Conservation (phyloP, 2,113 vertebrate species). For the Lagenorhynchus albirostris region DNA sequence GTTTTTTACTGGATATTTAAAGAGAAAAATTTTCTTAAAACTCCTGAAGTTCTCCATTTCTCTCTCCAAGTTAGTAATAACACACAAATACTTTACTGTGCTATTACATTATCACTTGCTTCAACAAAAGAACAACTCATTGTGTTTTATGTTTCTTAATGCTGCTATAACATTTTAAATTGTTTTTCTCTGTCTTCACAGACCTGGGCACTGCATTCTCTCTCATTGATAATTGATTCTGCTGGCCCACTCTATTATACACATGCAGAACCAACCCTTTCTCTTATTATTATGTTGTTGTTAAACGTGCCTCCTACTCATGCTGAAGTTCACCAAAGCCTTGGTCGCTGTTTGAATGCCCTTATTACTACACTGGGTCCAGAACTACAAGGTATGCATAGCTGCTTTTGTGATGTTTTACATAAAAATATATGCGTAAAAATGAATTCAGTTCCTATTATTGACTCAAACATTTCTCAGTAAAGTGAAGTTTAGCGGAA, state of each 20-base stretch:
- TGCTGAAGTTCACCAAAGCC: constrained; percentile 90
- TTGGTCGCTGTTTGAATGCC: constrained; percentile 87
- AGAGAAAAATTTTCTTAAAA: constrained; percentile 43
- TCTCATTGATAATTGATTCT: constrained; percentile 90
- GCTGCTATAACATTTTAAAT: not conserved
- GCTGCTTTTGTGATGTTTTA: not conserved
- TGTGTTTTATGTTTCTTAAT: constrained; percentile 25
- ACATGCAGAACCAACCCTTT: constrained; percentile 89
- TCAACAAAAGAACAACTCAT: not conserved
- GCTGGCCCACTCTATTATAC: constrained; percentile 87
- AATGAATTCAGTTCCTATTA: not conserved
- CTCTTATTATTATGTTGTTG: constrained; percentile 88
- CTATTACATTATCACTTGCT: not conserved
- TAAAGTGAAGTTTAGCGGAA: not conserved
- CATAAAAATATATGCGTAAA: not conserved
- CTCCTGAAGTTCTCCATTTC: not conserved
- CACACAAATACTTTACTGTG: not conserved
- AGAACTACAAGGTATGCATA: constrained; percentile 85
- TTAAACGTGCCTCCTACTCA: constrained; percentile 89
- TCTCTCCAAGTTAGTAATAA: constrained; percentile 17
- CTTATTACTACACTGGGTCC: constrained; percentile 86
- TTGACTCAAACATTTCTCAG: not conserved
- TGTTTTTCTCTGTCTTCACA: constrained; percentile 66
- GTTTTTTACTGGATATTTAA: constrained; percentile 4
- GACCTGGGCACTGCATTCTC: constrained; percentile 93